A percentile compares a stretch with the other conserved stretches of the same genome.
Evolutionary conservation across 1,140 invertebrate species (phyloP).

Genomic region (Drosophila funebris): DNA sequence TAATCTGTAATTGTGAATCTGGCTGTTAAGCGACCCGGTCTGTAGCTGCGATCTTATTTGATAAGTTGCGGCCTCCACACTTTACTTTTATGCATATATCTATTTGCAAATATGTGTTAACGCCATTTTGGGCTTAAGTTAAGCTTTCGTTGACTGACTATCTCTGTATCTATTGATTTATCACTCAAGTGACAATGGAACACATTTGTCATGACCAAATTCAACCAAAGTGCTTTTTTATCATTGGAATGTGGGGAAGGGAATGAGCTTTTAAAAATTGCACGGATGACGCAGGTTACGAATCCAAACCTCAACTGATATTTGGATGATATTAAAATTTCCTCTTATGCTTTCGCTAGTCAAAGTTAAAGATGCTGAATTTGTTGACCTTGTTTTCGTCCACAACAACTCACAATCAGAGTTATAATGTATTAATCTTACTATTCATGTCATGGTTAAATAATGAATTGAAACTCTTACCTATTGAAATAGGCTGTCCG

Average conservation of each 20-base stretch:
- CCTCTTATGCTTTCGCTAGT: no score
- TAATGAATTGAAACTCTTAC: constrained; percentile 45
- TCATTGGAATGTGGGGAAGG: neutral
- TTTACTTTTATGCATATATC: neutral
- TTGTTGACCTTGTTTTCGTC: no score
- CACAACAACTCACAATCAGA: no score
- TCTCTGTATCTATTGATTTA: constrained; percentile 65
- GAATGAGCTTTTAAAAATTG: neutral
- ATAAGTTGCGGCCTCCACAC: constrained; percentile 4
- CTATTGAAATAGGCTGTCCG: constrained; percentile 92
- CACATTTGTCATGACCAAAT: constrained; percentile 51
- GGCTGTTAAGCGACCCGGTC: no score
- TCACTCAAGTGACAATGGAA: constrained; percentile 51
- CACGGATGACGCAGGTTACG: neutral
- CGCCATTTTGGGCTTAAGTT: neutral
- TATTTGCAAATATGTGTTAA: neutral
- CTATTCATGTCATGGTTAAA: no score
- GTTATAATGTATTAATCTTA: no score
- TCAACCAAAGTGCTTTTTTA: neutral
- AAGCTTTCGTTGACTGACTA: neutral
- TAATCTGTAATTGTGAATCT: constrained; percentile 80
- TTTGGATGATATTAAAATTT: no score
- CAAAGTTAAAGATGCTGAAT: no score
- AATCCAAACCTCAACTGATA: no score
- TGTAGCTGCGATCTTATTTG: constrained; percentile 48